Evolutionary conservation across 2,888 invertebrate species (phyloP).

Genomic region (Nasonovia ribisnigri): DNA sequence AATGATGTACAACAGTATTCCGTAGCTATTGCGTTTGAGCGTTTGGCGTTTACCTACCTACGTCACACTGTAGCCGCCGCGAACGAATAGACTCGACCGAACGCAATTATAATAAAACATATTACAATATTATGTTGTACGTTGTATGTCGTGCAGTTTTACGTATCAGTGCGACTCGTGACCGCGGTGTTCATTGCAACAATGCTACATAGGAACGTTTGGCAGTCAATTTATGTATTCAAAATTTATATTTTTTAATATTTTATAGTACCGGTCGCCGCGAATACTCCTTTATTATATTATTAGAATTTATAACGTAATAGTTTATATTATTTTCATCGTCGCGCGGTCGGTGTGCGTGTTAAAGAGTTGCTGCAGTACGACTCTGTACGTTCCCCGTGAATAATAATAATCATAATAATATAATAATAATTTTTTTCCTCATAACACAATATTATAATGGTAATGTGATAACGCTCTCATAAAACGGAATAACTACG

Average conservation of each 20-base stretch:
- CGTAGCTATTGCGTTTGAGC: too few species aligned
- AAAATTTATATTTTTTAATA: too few species aligned
- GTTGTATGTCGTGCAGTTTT: not conserved
- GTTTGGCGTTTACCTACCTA: too few species aligned
- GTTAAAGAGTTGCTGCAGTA: not conserved
- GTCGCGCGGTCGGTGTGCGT: not conserved
- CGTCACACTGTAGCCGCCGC: too few species aligned
- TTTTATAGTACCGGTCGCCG: too few species aligned
- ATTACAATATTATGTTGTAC: not conserved
- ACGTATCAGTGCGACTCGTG: not conserved
- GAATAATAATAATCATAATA: not conserved
- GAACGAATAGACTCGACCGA: not conserved
- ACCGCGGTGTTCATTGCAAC: not conserved
- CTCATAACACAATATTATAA: not conserved
- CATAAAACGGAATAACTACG: not conserved
- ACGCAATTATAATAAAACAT: not conserved
- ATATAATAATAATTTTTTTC: not conserved
- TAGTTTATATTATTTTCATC: not conserved
- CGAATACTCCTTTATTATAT: too few species aligned
- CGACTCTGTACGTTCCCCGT: not conserved
- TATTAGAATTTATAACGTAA: too few species aligned
- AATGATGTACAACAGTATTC: too few species aligned
- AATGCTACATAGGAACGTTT: too few species aligned
- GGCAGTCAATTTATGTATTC: too few species aligned
- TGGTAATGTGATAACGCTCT: not conserved